Evolutionary conservation across 1,140 invertebrate species (phyloP).

Genomic region (Macrosteles quadrilineatus): DNA sequence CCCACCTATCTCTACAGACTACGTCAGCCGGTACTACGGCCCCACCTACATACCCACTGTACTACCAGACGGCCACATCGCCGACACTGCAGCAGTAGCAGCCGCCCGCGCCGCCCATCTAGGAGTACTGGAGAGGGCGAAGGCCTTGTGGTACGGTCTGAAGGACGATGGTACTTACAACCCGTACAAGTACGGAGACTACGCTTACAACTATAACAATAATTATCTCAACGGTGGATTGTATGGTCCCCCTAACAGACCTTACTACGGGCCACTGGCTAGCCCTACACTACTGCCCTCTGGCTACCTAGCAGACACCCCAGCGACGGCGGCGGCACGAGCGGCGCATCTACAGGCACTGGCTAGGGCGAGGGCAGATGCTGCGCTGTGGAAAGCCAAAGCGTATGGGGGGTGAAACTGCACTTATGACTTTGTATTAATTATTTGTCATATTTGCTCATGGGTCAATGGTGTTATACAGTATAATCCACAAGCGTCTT

Average conservation of each 20-base stretch:
- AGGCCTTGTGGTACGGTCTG: not conserved
- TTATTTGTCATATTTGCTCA: too few relatives aligned
- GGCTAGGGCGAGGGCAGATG: not conserved
- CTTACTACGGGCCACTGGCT: not conserved
- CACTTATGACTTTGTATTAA: too few relatives aligned
- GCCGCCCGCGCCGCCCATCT: conserved; percentile 37
- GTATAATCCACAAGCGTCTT: too few relatives aligned
- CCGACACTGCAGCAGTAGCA: conserved; percentile 35
- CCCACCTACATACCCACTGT: conserved; percentile 26
- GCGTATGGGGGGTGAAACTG: too few relatives aligned
- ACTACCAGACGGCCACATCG: conserved; percentile 9
- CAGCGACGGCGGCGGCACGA: conserved; percentile 39
- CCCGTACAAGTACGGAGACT: not conserved
- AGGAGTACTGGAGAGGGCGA: not conserved
- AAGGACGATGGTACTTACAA: conserved; percentile 6
- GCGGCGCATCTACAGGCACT: conserved; percentile 34
- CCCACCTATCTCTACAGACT: not conserved
- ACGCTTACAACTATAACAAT: not conserved
- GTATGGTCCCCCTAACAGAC: not conserved
- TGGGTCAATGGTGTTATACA: too few relatives aligned
- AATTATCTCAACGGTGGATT: too few relatives aligned
- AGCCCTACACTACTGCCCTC: not conserved
- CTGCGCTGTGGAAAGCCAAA: not conserved
- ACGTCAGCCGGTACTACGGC: conserved; percentile 24
- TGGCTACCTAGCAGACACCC: conserved; percentile 34